phyloP scores from a whole-genome alignment of 2,888 invertebrate species.

The Iselma pallidipennis region DNA sequence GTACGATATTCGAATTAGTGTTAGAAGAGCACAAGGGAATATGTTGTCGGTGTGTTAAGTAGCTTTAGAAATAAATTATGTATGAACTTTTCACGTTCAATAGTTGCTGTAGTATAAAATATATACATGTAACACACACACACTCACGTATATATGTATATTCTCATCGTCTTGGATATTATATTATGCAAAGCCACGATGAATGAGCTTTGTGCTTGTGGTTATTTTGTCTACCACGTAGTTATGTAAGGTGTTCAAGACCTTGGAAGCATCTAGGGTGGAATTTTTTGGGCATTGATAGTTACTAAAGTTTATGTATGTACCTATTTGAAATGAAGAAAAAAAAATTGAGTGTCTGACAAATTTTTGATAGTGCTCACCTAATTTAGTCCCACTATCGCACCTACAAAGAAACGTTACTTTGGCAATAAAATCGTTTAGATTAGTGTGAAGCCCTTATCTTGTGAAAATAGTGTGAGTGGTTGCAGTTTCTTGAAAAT shows the following conservation, averaged over 20 bases:
- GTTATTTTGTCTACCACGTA: too few species aligned
- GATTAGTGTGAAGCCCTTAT: too few species aligned
- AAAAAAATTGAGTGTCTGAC: too few species aligned
- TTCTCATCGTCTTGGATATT: neutral
- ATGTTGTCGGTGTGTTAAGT: constrained; percentile 18
- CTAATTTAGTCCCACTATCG: too few species aligned
- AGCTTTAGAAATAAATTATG: constrained; percentile 37
- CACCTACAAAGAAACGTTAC: too few species aligned
- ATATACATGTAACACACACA: neutral
- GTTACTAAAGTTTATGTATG: neutral
- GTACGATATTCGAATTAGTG: neutral
- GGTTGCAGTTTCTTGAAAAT: too few species aligned
- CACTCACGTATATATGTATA: neutral
- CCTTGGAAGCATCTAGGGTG: too few species aligned
- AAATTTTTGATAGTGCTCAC: too few species aligned
- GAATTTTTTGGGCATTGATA: neutral
- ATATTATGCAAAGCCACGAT: neutral
- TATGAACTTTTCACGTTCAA: constrained; percentile 26
- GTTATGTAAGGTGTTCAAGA: too few species aligned
- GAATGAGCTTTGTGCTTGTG: neutral
- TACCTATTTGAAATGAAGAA: too few species aligned
- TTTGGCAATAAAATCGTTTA: too few species aligned
- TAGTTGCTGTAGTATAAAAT: neutral
- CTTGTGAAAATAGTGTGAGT: too few species aligned
- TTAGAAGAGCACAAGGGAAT: neutral